Conservation (phyloP, 2,797 vertebrate genomes). For the Synaphobranchus kaupii region DNA sequence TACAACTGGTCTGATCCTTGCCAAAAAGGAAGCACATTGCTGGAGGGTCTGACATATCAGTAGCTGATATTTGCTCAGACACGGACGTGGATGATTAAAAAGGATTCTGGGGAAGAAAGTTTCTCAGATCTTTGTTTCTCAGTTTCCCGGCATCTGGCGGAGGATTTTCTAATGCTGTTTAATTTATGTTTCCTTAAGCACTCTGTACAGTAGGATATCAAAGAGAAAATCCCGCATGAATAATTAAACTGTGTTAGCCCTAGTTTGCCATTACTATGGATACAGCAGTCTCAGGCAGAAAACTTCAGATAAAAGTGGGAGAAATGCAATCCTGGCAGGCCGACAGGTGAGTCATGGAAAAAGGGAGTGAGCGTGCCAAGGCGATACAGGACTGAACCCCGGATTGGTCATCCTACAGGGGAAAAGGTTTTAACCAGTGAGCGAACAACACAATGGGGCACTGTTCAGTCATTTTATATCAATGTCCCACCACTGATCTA, state of each 20-base stretch:
- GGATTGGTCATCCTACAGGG: not conserved
- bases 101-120: not conserved
- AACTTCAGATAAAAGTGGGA: not conserved
- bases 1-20: not conserved
- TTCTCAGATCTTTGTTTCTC: slow-evolving; percentile 12
- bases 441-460: not conserved
- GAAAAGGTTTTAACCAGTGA: not conserved
- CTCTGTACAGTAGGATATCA: slow-evolving; percentile 24
- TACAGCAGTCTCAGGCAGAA: slow-evolving; percentile 32
- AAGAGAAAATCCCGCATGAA: slow-evolving; percentile 51
- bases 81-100: not conserved
- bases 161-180: slow-evolving; percentile 6
- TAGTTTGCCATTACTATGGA: slow-evolving; percentile 58
- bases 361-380: slow-evolving; percentile 15
- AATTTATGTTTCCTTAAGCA: slow-evolving; percentile 24
- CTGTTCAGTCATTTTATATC: not conserved
- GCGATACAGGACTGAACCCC: not conserved
- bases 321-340: not conserved
- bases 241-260: slow-evolving; percentile 64
- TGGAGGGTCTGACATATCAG: not conserved
- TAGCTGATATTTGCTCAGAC: not conserved
- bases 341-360: slow-evolving; percentile 34
- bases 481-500: not conserved
- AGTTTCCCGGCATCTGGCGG: not conserved
- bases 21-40: not conserved